These are phyloP conservation scores for Arrhamphus sclerolepis DNA, from an alignment of 2,797 vertebrate genomes.

Conservation along the genomic window DNA sequence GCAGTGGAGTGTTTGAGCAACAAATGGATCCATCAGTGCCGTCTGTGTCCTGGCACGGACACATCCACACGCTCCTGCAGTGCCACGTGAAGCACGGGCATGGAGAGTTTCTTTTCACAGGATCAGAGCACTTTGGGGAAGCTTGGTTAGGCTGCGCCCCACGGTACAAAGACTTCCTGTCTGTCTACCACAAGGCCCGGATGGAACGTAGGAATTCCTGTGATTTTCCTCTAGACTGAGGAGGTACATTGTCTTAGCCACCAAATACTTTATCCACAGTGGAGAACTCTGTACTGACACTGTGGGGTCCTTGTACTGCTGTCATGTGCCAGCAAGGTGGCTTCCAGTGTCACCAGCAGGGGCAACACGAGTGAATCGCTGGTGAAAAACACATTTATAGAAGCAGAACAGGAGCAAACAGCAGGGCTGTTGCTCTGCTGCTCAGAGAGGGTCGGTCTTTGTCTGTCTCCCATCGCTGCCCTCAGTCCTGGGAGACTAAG, in stretches of 20 bases:
- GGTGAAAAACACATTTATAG: conserved; percentile 46
- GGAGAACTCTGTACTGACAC: conserved; percentile 15
- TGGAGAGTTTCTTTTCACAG: conserved; percentile 86
- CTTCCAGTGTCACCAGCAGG: conserved; percentile 44
- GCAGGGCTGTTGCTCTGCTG: conserved; percentile 49
- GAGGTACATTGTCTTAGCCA: conserved; percentile 20
- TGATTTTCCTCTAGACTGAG: conserved; percentile 82
- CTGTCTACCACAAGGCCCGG: conserved; percentile 76
- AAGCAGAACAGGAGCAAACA: conserved; percentile 43
- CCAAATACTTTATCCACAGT: conserved; percentile 23
- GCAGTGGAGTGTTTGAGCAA: conserved; percentile 76
- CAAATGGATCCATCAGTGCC: conserved; percentile 28
- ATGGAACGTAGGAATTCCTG: conserved; percentile 77
- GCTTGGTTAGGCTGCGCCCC: conserved; percentile 89
- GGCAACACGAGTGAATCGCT: conserved; percentile 26
- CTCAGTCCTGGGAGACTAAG: conserved; percentile 44
- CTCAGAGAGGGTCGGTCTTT: conserved; percentile 50
- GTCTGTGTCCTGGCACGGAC: conserved; percentile 70
- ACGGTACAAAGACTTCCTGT: conserved; percentile 83
- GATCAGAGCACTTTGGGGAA: conserved; percentile 85
- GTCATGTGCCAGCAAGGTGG: conserved; percentile 41
- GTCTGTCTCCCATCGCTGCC: conserved; percentile 49
- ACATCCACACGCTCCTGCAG: conserved; percentile 74
- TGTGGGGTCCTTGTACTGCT: conserved; percentile 39
- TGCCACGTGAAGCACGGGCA: conserved; percentile 81